These are phyloP conservation scores for Oryzias curvinotus DNA, from an alignment of 2,113 vertebrate species.

Conservation along the genomic window DNA sequence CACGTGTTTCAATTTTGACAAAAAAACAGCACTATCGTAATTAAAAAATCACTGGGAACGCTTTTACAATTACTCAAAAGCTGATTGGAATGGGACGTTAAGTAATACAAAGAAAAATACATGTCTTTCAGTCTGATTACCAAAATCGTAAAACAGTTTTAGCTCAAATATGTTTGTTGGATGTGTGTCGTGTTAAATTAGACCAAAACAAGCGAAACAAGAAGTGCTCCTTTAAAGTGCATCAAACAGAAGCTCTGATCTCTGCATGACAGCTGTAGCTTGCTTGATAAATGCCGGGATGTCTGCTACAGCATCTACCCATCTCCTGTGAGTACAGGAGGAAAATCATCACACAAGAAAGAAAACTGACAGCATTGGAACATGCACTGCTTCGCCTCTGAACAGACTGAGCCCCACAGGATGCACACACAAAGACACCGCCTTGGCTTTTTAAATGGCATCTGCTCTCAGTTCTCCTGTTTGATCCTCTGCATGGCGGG, in stretches of 20 bases:
- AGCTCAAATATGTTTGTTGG: too few species aligned
- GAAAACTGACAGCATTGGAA: slow-evolving; percentile 70
- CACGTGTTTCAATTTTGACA: too few species aligned
- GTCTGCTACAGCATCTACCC: slow-evolving; percentile 1
- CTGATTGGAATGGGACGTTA: too few species aligned
- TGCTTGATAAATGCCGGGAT: slow-evolving; percentile 29
- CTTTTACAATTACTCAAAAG: too few species aligned
- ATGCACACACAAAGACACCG: slow-evolving; percentile 36
- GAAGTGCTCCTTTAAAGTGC: background rate
- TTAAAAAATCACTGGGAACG: too few species aligned
- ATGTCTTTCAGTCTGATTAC: too few species aligned
- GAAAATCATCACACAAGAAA: slow-evolving; percentile 43
- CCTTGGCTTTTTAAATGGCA: slow-evolving; percentile 57
- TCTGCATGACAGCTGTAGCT: slow-evolving; percentile 10
- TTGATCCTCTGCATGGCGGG: slow-evolving; percentile 41
- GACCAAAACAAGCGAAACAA: background rate
- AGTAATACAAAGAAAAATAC: too few species aligned
- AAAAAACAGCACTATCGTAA: too few species aligned
- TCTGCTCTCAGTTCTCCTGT: slow-evolving; percentile 61
- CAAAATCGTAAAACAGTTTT: too few species aligned
- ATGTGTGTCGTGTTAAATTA: too few species aligned
- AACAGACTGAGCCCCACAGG: slow-evolving; percentile 75
- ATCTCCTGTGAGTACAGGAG: slow-evolving; percentile 40
- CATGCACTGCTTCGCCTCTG: slow-evolving; percentile 7
- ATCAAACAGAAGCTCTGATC: background rate